Base-by-base conservation (phyloP, 2,888 invertebrate species). In the Argyra leucocephala region DNA sequence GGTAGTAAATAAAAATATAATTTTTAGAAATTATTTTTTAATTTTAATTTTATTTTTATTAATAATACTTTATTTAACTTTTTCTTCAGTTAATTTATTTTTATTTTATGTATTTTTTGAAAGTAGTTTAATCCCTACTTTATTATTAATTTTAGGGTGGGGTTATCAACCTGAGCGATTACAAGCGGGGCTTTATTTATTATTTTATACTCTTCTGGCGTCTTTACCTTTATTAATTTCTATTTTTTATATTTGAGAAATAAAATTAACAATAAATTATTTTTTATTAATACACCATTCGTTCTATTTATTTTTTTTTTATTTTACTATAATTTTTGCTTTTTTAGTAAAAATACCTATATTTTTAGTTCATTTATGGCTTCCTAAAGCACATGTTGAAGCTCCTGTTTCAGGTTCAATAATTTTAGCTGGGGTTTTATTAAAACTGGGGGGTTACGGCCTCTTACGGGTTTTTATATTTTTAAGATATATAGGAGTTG, bases 301-400 rank as follows among this genome's bases (percentile, higher is more conserved):
- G 75, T 69, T 75, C 73, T 72, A 77, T 79, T 70, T 68, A 72
- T 70, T 74, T 66, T 74, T 83, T 73, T 77, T 84, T 74, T 85
- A 82, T 83, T 77, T 84, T 73, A 81, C 76, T 72, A 78, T 84
- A 74, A 78, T 84, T 75, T 72, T 84, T 69, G 85, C 85, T 71
- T 88, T 88, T 86, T 83, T 88, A 78, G 83, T 88, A 2, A 88
- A 88, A 78, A 82, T 88, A 73, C 88, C 88, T 3, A 84, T 88
- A 75, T 88, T 84, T 85, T 81, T 85, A 74, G 76, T 85, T 78
- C 88, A 89, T 83, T 80, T 87, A 74, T 89, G 88, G 74, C 76
- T 88, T 31, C 88, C 88, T 67, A 88, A n/a, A n/a, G n/a, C n/a
- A n/a, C n/a, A n/a, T n/a, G n/a, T n/a, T n/a, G n/a, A n/a, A n/a